Evolutionary conservation across 2,888 invertebrate species (phyloP).

Genomic region (Pyrrhosoma nymphula): DNA sequence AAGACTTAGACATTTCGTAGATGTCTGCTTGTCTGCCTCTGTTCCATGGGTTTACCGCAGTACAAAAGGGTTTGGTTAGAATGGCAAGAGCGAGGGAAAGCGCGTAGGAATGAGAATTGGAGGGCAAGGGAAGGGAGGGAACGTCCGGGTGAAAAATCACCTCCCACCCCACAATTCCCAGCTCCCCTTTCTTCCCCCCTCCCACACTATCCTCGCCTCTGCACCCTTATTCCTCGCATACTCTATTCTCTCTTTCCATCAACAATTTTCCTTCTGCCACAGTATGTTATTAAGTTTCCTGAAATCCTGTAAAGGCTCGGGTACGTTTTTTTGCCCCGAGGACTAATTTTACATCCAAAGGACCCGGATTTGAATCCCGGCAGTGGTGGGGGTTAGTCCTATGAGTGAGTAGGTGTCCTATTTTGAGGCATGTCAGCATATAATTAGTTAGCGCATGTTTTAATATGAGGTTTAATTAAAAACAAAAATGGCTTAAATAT

Average conservation of each 20-base stretch:
- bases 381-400: no score
- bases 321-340: background rate
- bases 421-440: no score
- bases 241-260: background rate
- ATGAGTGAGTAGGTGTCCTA: no score
- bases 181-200: background rate
- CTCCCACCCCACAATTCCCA: background rate
- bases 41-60: slow-evolving; percentile 58
- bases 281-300: no score
- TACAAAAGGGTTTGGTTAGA: slow-evolving; percentile 51
- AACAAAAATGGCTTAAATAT: no score
- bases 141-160: slow-evolving; percentile 43
- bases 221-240: no score
- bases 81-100: background rate
- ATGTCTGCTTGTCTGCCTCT: slow-evolving; percentile 44
- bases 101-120: background rate
- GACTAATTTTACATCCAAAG: background rate
- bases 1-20: slow-evolving; percentile 62
- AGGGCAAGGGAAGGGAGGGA: background rate
- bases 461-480: no score
- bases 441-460: no score
- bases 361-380: no score
- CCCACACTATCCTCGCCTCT: background rate
- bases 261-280: no score
- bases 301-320: background rate